phyloP scores from a whole-genome alignment of 1,140 invertebrate species.

The Lepeophtheirus salmonis region DNA sequence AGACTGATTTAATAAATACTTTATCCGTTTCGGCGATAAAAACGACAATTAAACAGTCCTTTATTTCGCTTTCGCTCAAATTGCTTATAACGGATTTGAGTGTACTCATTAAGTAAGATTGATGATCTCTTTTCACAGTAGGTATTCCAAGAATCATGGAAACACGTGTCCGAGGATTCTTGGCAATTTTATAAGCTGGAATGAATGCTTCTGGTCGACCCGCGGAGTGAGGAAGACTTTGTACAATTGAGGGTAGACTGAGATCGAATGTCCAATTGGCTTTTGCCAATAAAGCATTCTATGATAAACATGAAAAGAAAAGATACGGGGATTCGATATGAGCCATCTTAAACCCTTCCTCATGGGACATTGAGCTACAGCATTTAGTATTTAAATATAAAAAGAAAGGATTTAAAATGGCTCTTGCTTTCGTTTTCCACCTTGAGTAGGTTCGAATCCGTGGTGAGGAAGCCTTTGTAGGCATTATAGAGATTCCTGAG shows the following conservation, averaged over 20 bases:
- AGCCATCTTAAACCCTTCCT: neutral
- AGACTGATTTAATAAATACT: constrained; percentile 19
- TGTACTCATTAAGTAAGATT: constrained; percentile 69
- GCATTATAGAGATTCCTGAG: constrained; percentile 40
- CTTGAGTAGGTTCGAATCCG: too few relatives aligned
- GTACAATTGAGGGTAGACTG: constrained; percentile 1
- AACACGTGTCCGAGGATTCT: constrained; percentile 27
- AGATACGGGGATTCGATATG: neutral
- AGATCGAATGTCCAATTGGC: constrained; percentile 13
- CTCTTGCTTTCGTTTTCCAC: too few relatives aligned
- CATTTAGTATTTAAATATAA: neutral
- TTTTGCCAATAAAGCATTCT: neutral
- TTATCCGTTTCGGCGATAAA: constrained; percentile 53
- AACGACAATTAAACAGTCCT: constrained; percentile 66
- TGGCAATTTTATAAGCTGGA: neutral
- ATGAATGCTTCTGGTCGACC: neutral
- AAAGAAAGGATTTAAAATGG: constrained; percentile 33
- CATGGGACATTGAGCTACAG: neutral
- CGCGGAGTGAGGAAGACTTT: neutral
- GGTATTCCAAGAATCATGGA: constrained; percentile 69
- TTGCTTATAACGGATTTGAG: constrained; percentile 65
- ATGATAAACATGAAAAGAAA: neutral
- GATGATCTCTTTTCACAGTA: constrained; percentile 67
- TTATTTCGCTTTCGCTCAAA: constrained; percentile 51
- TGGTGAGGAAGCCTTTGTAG: too few relatives aligned